Evolutionary conservation across 2,888 invertebrate genomes (phyloP).

Genomic region (Glyphotaelius pellucidus): DNA sequence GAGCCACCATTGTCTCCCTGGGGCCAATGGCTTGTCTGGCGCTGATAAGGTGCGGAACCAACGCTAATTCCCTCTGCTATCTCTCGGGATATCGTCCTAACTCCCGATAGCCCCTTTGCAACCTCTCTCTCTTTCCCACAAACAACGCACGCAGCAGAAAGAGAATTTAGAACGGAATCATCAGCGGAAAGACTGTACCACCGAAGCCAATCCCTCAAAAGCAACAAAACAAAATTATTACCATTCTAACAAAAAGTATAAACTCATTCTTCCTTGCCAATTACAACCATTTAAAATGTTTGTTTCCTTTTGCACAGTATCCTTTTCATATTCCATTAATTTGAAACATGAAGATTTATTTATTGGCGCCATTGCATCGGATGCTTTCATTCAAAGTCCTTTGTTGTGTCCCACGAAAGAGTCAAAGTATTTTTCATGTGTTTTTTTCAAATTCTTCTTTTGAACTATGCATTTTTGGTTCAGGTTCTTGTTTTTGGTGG

Average conservation of each 20-base stretch:
- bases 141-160: neutral
- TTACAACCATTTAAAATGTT: neutral
- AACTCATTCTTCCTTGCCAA: neutral
- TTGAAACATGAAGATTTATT: neutral
- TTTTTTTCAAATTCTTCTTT: neutral
- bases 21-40: slow-evolving; percentile 17
- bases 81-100: neutral
- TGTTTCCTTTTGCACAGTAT: neutral
- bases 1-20: neutral
- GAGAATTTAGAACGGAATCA: neutral
- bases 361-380: neutral
- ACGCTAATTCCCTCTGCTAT: neutral
- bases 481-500: neutral
- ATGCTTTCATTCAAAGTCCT: neutral
- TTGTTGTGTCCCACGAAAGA: neutral
- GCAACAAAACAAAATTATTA: neutral
- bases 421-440: neutral
- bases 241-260: neutral
- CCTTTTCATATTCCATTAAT: neutral
- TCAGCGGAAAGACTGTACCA: neutral
- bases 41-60: slow-evolving; percentile 16
- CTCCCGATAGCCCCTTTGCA: neutral
- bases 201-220: neutral
- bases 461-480: neutral
- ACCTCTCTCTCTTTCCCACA: neutral